phyloP scores from a whole-genome alignment of 2,888 invertebrate species.

The Microplitis deprimator region DNA sequence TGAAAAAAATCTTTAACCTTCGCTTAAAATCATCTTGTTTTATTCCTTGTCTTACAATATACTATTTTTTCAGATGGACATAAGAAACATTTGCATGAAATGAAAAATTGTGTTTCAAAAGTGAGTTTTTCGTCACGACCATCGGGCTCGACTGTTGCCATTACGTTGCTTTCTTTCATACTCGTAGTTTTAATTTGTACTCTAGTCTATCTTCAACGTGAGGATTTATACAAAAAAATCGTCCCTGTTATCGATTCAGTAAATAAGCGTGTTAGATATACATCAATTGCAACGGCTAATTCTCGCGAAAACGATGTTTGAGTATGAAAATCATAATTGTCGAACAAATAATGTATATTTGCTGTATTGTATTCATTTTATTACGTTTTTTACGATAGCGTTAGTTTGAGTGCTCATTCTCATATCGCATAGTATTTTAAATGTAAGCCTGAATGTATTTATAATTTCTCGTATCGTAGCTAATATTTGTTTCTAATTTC shows the following conservation, averaged over 20 bases:
- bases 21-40: background rate
- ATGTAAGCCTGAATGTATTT: too few species aligned
- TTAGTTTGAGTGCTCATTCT: too few species aligned
- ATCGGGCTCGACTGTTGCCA: slow-evolving; percentile 55
- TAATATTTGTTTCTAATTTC: too few species aligned
- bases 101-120: slow-evolving; percentile 57
- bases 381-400: background rate
- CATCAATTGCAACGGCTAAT: slow-evolving; percentile 78
- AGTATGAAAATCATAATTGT: slow-evolving; percentile 9
- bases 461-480: too few species aligned
- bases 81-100: slow-evolving; percentile 53
- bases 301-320: slow-evolving; percentile 69
- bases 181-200: slow-evolving; percentile 74
- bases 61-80: slow-evolving; percentile 36
- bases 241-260: slow-evolving; percentile 78
- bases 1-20: background rate
- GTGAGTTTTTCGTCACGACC: slow-evolving; percentile 44
- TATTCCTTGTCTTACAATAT: slow-evolving; percentile 24
- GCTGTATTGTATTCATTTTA: slow-evolving; percentile 1
- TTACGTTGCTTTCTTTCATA: slow-evolving; percentile 66
- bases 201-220: slow-evolving; percentile 77
- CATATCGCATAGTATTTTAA: too few species aligned
- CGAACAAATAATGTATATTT: slow-evolving; percentile 4
- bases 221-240: slow-evolving; percentile 75
- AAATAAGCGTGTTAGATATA: slow-evolving; percentile 81